phyloP scores from a whole-genome alignment of 2,797 vertebrate genomes.

The Denticeps clupeoides region DNA sequence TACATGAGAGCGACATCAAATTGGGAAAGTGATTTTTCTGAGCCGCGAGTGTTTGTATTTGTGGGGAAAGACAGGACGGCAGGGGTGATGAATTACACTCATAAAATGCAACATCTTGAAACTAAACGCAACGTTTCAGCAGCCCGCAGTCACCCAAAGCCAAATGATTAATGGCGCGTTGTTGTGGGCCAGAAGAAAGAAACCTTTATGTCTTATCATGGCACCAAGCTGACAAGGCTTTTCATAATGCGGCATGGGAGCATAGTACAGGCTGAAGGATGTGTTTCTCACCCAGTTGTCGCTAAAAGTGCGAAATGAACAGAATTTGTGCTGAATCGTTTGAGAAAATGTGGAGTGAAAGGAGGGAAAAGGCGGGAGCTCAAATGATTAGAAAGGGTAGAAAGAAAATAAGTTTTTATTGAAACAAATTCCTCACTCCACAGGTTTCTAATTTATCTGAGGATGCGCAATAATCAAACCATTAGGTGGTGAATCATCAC shows the following conservation, averaged over 20 bases:
- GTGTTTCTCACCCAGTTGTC: too few relatives aligned
- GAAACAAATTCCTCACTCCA: too few relatives aligned
- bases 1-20: neutral
- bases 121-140: neutral
- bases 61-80: neutral
- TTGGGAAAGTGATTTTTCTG: neutral
- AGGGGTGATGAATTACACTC: neutral
- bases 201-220: neutral
- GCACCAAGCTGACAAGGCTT: neutral
- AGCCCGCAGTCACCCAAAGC: neutral
- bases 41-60: neutral
- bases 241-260: neutral
- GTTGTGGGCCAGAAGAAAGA: neutral
- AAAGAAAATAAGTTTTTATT: too few relatives aligned
- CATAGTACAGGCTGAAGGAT: too few relatives aligned
- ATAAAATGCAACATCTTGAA: neutral
- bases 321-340: too few relatives aligned
- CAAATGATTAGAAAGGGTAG: too few relatives aligned
- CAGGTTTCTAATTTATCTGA: too few relatives aligned
- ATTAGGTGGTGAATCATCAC: too few relatives aligned
- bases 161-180: neutral
- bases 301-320: too few relatives aligned
- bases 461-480: too few relatives aligned
- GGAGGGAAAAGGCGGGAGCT: too few relatives aligned
- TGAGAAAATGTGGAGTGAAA: too few relatives aligned